phyloP scores from a whole-genome alignment of 2,888 invertebrate species.

The Leuctra nigra region DNA sequence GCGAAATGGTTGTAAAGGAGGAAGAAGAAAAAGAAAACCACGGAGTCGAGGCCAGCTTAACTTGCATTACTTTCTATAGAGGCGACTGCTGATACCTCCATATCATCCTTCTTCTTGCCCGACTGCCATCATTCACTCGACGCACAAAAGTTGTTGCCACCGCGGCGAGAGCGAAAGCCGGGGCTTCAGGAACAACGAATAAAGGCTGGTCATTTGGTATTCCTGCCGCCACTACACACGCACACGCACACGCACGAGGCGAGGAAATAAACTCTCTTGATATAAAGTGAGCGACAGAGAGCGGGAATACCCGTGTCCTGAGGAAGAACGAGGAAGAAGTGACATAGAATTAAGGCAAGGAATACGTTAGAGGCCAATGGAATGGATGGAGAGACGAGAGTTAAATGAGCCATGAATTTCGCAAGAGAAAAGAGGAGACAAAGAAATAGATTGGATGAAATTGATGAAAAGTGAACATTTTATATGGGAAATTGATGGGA shows the following conservation, averaged over 20 bases:
- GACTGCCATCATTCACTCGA: constrained; percentile 21
- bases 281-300: background rate
- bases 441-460: constrained; percentile 14
- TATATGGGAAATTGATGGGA: constrained; percentile 10
- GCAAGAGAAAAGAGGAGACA: background rate
- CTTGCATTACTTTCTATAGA: constrained; percentile 4
- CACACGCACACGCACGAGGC: constrained; percentile 18
- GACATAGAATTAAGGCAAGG: constrained; percentile 5
- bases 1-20: background rate
- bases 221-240: constrained; percentile 19
- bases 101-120: background rate
- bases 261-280: constrained; percentile 20
- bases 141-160: constrained; percentile 19
- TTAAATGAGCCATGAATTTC: constrained; percentile 14
- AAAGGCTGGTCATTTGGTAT: constrained; percentile 23
- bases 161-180: background rate
- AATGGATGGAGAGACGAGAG: constrained; percentile 13
- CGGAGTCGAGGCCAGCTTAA: background rate
- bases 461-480: constrained; percentile 13
- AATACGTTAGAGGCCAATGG: constrained; percentile 2
- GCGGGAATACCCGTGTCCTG: background rate
- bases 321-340: constrained; percentile 2
- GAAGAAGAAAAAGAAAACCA: background rate
- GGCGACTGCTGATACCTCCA: constrained; percentile 1
- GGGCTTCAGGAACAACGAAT: background rate